Percentiles rank a stretch among this genome's conserved stretches.
phyloP scores from a whole-genome alignment of 2,797 vertebrate genomes.

The Muscicapa striata region DNA sequence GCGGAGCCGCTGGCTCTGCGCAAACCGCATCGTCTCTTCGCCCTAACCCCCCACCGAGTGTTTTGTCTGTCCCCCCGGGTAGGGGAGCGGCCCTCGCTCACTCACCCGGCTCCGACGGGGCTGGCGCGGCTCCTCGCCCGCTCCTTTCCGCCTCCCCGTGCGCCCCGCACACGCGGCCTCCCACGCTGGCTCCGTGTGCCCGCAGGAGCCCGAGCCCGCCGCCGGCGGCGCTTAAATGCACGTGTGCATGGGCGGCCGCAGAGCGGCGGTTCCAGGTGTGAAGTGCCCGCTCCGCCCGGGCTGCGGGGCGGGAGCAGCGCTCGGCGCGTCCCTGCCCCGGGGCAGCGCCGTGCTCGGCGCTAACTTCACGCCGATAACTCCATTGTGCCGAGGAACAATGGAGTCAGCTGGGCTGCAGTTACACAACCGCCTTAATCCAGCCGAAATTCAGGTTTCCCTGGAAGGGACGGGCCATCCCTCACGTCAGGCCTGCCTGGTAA shows the following conservation, averaged over 20 bases:
- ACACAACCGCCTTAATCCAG: background rate
- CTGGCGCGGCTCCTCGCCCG: background rate
- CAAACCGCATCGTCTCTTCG: background rate
- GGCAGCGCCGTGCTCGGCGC: background rate
- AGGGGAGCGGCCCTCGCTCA: background rate
- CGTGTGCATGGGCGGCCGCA: accelerated
- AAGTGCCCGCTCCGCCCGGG: background rate
- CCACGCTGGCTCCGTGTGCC: accelerated
- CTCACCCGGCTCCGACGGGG: background rate
- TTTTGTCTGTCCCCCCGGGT: background rate
- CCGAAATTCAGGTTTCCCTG: background rate
- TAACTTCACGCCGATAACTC: background rate
- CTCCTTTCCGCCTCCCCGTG: background rate
- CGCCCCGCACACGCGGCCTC: background rate
- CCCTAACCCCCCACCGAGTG: accelerated
- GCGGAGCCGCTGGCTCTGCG: too few species aligned
- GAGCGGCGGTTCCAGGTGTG: background rate
- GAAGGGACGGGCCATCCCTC: background rate
- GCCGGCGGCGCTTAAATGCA: background rate
- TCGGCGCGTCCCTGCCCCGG: background rate
- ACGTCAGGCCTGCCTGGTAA: background rate
- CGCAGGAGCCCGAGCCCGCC: accelerated
- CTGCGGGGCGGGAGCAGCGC: background rate
- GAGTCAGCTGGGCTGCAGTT: background rate
- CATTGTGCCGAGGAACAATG: background rate